Conservation (phyloP, 2,113 vertebrate species). For the Butorides virescens region DNA sequence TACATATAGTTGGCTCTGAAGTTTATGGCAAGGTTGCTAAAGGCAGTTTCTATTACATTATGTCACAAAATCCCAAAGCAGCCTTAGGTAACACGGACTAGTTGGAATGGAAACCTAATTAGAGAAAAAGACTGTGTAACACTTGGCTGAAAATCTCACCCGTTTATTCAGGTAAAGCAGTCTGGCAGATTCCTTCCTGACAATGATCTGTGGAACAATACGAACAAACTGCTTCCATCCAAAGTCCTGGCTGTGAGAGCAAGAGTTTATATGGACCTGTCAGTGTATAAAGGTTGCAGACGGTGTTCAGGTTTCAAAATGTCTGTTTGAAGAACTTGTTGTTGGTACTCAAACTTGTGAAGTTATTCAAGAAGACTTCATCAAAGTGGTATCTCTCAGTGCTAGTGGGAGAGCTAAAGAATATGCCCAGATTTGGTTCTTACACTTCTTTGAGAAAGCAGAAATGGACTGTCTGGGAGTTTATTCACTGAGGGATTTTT, state of each 20-base stretch:
- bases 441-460: background rate
- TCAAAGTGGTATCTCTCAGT: background rate
- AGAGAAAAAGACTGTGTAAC: background rate
- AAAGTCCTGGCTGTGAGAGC: background rate
- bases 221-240: background rate
- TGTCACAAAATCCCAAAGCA: background rate
- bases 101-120: background rate
- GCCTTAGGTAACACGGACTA: background rate
- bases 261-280: background rate
- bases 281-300: background rate
- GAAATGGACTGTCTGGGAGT: background rate
- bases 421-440: background rate
- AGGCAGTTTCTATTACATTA: background rate
- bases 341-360: background rate
- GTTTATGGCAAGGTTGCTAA: background rate
- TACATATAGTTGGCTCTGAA: background rate
- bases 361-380: background rate
- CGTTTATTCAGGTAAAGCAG: background rate
- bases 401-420: background rate
- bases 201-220: background rate
- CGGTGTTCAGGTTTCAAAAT: background rate
- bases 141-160: background rate
- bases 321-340: background rate
- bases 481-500: background rate
- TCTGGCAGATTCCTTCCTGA: background rate